Evolutionary conservation across 2,888 invertebrate species (phyloP), one percentile per base, ranked within the genome.

Genomic region (Agriopis marginaria): DNA sequence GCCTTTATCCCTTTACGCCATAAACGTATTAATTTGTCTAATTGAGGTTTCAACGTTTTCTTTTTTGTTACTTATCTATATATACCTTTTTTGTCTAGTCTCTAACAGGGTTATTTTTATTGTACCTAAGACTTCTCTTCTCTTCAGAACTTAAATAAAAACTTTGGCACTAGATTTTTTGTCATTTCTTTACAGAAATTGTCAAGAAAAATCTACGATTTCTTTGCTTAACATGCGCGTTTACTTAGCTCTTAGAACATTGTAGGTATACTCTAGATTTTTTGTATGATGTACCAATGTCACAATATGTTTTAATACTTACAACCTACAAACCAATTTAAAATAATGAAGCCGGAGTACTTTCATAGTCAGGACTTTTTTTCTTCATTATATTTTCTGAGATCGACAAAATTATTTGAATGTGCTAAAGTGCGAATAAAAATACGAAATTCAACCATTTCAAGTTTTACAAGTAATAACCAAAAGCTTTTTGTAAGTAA

Each of bases 401-500:
- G 60, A 51, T 59, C 65, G 23, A 23, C 63, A 47, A 49, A 50
- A 49, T 63, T 60, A 40, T 69, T 69, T 58, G 58, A 65, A 65
- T 62, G 62, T 65, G 47, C 62, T 40, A 51, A 68, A 62, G 44
- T 58, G 23, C 17, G 47, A 65, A 65, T 56, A 53, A 62, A 69
- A 63, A 69, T 53, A 69, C 44, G 65, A 65, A 61, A 62, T 59
- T 62, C 17, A 66, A 58, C 17, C 47, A 58, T 72, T 69, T 58
- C 59, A 59, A 61, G 42, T 47, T 63, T 70, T 70, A 60, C 50
- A 65, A 71, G 67, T 64, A 66, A 69, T 69, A 63, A 64, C 64
- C 64, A 55, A 67, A 63, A 74, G 69, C 61, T 70, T 71, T 66
- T 66, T 68, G 63, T 63, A 63, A 59, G 67, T 66, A 68, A 72